Evolutionary conservation across 2,797 vertebrate genomes (phyloP).

Genomic region (Numenius phaeopus): DNA sequence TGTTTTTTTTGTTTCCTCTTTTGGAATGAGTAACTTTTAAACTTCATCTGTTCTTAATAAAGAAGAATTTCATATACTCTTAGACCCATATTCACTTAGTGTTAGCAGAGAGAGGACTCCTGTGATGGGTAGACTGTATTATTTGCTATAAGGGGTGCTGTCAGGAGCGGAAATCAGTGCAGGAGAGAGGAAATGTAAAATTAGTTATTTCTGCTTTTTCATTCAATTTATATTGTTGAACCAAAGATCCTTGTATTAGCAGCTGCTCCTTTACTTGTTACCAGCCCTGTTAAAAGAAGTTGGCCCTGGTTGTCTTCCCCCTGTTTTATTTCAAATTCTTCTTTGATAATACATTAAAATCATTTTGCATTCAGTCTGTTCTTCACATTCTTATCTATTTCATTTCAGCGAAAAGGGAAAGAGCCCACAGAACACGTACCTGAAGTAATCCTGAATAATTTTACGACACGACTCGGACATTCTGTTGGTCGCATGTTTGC

Average conservation of each 20-base stretch:
- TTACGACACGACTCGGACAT: conserved; percentile 95
- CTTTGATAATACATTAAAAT: background rate
- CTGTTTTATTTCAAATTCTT: background rate
- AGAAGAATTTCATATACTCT: background rate
- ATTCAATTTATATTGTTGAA: background rate
- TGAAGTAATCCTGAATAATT: conserved; percentile 97
- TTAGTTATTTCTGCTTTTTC: background rate
- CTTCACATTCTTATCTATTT: background rate
- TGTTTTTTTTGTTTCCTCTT: background rate
- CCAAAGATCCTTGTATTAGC: background rate
- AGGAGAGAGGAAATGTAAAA: background rate
- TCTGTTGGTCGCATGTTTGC: conserved; percentile 92
- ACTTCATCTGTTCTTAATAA: background rate
- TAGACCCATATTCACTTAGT: background rate
- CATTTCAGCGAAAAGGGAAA: conserved; percentile 89
- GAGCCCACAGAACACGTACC: conserved; percentile 91
- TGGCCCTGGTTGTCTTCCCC: background rate
- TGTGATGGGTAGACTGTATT: background rate
- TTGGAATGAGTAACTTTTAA: background rate
- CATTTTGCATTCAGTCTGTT: background rate
- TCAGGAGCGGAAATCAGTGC: background rate
- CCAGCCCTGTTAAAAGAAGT: background rate
- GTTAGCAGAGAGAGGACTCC: background rate
- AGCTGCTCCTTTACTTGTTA: background rate
- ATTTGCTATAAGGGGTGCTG: rapidly evolving